phyloP scores from a whole-genome alignment of 2,797 vertebrate species.

The Coregonus sp. region DNA sequence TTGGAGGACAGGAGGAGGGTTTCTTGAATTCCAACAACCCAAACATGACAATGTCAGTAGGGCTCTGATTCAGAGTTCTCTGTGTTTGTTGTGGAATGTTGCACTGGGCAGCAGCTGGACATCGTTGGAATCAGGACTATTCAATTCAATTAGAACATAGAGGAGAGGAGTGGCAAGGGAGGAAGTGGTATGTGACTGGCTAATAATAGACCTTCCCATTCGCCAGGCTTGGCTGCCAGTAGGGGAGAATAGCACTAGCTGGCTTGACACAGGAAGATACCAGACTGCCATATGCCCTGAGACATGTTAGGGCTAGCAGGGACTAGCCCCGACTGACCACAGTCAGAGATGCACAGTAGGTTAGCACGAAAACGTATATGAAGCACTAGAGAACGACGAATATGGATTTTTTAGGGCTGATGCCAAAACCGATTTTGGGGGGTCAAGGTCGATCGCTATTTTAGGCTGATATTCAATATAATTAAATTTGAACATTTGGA shows the following conservation, averaged over 20 bases:
- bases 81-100: not conserved
- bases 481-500: no score
- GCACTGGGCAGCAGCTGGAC: constrained; percentile 47
- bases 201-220: constrained; percentile 50
- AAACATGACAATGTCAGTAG: no score
- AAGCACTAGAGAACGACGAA: no score
- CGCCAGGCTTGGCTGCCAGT: constrained; percentile 1
- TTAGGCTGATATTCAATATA: no score
- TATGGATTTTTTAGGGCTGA: no score
- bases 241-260: not conserved
- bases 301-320: not conserved
- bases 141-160: constrained; percentile 30
- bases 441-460: no score
- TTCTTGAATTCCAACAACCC: no score
- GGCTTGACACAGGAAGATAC: constrained; percentile 16
- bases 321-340: not conserved
- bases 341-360: not conserved
- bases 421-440: no score
- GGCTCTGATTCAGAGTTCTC: not conserved
- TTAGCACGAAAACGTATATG: not conserved
- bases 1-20: no score
- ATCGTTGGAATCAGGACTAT: constrained; percentile 42
- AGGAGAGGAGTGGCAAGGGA: constrained; percentile 3
- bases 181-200: constrained; percentile 43
- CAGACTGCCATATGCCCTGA: not conserved